Evolutionary conservation across 2,113 vertebrate species (phyloP).

Genomic region (Pluvialis apricaria): DNA sequence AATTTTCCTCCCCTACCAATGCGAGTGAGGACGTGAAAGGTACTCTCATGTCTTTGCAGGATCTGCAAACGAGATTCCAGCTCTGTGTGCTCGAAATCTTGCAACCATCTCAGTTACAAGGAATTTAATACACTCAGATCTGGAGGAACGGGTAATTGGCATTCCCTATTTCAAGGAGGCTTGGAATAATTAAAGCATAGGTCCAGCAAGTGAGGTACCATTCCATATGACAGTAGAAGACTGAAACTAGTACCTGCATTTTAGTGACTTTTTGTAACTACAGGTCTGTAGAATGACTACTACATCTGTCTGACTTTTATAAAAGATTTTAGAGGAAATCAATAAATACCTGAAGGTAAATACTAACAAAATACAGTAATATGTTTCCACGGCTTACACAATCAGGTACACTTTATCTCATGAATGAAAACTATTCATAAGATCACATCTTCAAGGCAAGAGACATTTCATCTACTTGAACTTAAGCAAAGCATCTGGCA

Average conservation of each 20-base stretch:
- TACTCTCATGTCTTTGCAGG: neutral
- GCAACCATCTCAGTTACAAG: neutral
- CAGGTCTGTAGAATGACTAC: neutral
- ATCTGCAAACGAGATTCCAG: neutral
- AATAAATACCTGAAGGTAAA: neutral
- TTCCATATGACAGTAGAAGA: rapidly evolving
- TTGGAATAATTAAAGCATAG: neutral
- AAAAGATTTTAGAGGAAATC: neutral
- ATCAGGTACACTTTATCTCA: neutral
- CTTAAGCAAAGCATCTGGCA: neutral
- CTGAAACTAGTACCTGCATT: neutral
- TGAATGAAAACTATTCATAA: neutral
- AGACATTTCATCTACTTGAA: neutral
- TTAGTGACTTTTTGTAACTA: neutral
- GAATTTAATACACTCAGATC: neutral
- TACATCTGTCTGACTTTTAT: neutral
- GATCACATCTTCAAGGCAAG: neutral
- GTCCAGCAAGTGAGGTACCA: neutral
- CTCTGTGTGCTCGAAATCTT: neutral
- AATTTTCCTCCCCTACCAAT: neutral
- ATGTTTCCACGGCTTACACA: neutral
- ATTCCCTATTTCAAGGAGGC: neutral
- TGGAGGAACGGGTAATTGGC: rapidly evolving
- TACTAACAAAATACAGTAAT: neutral
- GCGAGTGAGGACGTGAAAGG: neutral